Conservation (phyloP, 2,888 invertebrate genomes). For the Phortica magna region DNA sequence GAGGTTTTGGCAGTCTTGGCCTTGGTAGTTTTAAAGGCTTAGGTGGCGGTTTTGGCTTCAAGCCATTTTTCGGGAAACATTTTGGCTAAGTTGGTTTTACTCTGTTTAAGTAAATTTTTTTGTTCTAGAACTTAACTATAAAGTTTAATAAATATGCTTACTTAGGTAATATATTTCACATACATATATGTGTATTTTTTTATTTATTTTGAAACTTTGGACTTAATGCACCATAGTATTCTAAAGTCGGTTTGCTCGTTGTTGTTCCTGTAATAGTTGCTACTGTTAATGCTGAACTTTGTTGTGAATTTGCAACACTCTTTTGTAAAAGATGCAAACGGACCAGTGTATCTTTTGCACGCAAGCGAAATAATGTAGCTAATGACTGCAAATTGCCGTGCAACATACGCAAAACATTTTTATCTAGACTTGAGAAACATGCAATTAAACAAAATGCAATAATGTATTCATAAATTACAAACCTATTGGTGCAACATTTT, state of each 20-base stretch:
- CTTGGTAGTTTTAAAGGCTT: slow-evolving; percentile 59
- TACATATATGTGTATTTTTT: neutral
- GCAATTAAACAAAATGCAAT: neutral
- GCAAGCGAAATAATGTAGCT: slow-evolving; percentile 33
- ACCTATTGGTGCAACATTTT: slow-evolving; percentile 60
- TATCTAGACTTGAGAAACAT: neutral
- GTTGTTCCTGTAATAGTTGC: slow-evolving; percentile 22
- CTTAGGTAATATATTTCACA: slow-evolving; percentile 37
- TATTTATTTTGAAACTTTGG: slow-evolving; percentile 55
- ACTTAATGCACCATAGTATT: slow-evolving; percentile 63
- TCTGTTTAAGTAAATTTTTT: slow-evolving; percentile 36
- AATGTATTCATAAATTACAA: neutral
- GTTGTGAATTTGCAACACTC: slow-evolving; percentile 22
- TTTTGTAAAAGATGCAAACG: slow-evolving; percentile 33
- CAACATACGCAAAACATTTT: slow-evolving; percentile 44
- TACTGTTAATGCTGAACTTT: neutral
- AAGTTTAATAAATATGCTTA: slow-evolving; percentile 46
- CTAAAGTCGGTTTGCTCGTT: slow-evolving; percentile 40
- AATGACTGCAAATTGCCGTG: slow-evolving; percentile 43
- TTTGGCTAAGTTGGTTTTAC: slow-evolving; percentile 44
- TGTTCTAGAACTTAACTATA: slow-evolving; percentile 29
- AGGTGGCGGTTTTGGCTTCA: slow-evolving; percentile 55
- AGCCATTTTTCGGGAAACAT: slow-evolving; percentile 64
- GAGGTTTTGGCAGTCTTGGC: slow-evolving; percentile 55
- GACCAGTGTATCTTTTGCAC: slow-evolving; percentile 15